Evolutionary conservation across 2,797 vertebrate genomes (phyloP).

Genomic region (Bryconaethiops microstoma): DNA sequence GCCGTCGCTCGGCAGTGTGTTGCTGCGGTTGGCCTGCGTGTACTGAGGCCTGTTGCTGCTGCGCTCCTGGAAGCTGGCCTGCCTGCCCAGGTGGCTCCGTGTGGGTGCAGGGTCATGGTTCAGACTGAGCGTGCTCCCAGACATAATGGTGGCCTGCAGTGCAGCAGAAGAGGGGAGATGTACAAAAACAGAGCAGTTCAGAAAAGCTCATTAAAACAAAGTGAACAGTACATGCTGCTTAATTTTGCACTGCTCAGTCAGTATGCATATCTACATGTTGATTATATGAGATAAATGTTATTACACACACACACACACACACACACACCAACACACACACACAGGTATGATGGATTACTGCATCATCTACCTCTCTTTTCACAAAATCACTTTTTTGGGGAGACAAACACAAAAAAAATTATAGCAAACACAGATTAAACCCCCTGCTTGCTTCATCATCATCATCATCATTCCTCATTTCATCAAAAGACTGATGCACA

Average conservation of each 20-base stretch:
- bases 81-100: slow-evolving; percentile 89
- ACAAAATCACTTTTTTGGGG: slow-evolving; percentile 25
- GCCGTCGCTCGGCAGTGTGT: slow-evolving; percentile 92
- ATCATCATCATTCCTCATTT: slow-evolving; percentile 39
- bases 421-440: slow-evolving; percentile 2
- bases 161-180: neutral
- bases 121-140: slow-evolving; percentile 93
- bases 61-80: slow-evolving; percentile 97
- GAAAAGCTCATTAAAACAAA: slow-evolving; percentile 12
- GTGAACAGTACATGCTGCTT: slow-evolving; percentile 9
- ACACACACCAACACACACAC: slow-evolving; percentile 20
- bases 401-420: slow-evolving; percentile 25
- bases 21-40: slow-evolving; percentile 86
- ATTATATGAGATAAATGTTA: slow-evolving; percentile 7
- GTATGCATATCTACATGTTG: slow-evolving; percentile 13
- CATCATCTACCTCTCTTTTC: slow-evolving; percentile 24
- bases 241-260: neutral
- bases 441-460: slow-evolving; percentile 35
- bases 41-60: slow-evolving; percentile 88
- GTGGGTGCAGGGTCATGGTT: slow-evolving; percentile 87
- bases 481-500: slow-evolving; percentile 53
- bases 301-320: slow-evolving; percentile 11
- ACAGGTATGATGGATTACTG: neutral
- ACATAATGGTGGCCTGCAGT: slow-evolving; percentile 97
- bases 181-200: slow-evolving; percentile 6